Base-by-base conservation (phyloP, 2,113 vertebrate species). In the Calidris pugnax region DNA sequence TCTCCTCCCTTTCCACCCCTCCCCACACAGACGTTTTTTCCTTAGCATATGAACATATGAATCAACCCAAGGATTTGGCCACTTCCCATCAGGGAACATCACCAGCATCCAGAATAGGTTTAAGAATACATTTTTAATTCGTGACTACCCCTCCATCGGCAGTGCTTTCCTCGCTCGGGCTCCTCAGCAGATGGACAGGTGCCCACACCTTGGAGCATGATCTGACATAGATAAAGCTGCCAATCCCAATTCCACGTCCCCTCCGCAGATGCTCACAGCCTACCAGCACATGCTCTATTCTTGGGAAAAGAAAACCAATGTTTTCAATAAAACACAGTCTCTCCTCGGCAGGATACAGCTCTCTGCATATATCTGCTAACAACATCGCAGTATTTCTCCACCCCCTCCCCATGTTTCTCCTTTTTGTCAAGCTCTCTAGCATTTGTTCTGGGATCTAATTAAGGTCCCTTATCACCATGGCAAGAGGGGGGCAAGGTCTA, bases 371-470 rank as follows among this genome's bases (percentile, higher is more conserved):
- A 96, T 96, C 96, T 96, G 89, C 96, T 95, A 96, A 96, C 95
- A 83, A 71, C 93, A 96, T 93, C 92, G 24, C 67, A 8, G 78
- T 7, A 62, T 74, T 97, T 96, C 94, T 96, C 95, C 96, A 96
- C 95, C 93, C 89, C 89, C 92, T 96, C 80, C 94, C 90, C 78
- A 79, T 37, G 91, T 66, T 87, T 75, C 86, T 91, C 74, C 20
- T 94, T 92, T 96, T 85, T 94, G 92, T 89, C 84, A 87, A 79
- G 93, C 90, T 95, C 92, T 92, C 90, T 22, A 95, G 94, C 95
- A 85, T 95, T 97, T 96, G 92, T 95, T 95, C 96, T 85, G 91
- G 95, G 94, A 96, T 91, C 95, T 95, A 96, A 96, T 97, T 97
- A 97, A 96, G 87, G 95, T 95, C 92, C 94, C 93, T 95, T 94